A percentile compares a stretch with the other conserved stretches of the same genome.
Evolutionary conservation across 2,888 invertebrate species (phyloP).

Genomic region (Sphecodes monilicornis): DNA sequence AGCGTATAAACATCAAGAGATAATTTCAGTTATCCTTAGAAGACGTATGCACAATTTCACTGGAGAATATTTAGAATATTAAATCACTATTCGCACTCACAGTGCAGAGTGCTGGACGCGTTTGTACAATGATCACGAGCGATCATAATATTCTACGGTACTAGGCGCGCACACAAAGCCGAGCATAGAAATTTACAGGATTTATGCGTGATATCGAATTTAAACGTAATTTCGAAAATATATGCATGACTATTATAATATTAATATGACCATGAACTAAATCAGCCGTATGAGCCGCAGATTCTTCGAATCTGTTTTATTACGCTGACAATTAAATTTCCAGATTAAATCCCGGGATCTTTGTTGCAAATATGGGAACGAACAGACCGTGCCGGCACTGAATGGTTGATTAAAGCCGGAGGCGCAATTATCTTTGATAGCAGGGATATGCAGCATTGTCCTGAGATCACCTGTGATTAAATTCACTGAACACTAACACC

Average conservation of each 20-base stretch:
- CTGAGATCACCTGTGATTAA: slow-evolving; percentile 59
- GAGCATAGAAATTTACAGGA: not conserved
- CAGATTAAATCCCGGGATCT: slow-evolving; percentile 11
- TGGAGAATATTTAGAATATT: not conserved
- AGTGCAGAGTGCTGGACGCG: not conserved
- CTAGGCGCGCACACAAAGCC: not conserved
- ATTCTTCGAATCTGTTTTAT: not conserved
- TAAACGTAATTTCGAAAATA: not conserved
- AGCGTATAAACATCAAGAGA: not conserved
- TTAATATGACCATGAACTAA: too few species aligned
- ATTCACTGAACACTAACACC: slow-evolving; percentile 58
- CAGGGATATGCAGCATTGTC: slow-evolving; percentile 60
- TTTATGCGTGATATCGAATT: too few species aligned
- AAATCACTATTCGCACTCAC: not conserved
- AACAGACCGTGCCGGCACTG: slow-evolving; percentile 17
- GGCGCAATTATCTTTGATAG: slow-evolving; percentile 62
- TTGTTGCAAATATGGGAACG: slow-evolving; percentile 9
- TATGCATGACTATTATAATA: not conserved
- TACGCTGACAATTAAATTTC: not conserved
- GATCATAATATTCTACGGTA: not conserved
- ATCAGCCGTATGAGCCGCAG: not conserved
- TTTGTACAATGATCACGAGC: not conserved
- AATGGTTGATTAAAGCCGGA: slow-evolving; percentile 56
- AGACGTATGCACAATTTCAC: not conserved
- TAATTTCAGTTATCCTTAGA: not conserved